Percentiles rank a stretch among this genome's conserved stretches.
Conservation (phyloP, 2,113 vertebrate genomes). For the Elephas maximus region DNA sequence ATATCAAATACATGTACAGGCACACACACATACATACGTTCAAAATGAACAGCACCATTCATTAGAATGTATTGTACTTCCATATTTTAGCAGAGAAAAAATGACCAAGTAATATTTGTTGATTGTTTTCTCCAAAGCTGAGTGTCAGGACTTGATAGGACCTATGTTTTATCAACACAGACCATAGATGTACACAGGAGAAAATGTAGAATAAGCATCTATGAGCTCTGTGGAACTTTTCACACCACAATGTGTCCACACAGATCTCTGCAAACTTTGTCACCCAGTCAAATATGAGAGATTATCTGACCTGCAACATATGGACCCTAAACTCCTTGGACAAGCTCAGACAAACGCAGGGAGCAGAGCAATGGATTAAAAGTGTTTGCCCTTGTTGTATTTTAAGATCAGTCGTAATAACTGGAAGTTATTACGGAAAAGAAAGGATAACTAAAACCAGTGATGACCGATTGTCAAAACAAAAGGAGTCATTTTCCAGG, state of each 20-base stretch:
- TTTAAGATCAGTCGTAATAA: background rate
- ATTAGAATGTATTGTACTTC: background rate
- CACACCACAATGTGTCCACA: rapidly evolving
- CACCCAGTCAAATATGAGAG: conserved; percentile 19
- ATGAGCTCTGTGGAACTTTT: rapidly evolving
- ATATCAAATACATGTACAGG: rapidly evolving
- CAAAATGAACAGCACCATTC: rapidly evolving
- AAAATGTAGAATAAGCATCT: rapidly evolving
- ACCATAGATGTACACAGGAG: rapidly evolving
- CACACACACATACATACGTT: background rate
- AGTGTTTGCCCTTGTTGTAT: rapidly evolving
- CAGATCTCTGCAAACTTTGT: conserved; percentile 55
- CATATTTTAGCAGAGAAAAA: rapidly evolving
- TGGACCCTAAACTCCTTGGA: rapidly evolving
- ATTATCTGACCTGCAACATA: background rate
- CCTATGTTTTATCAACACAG: rapidly evolving
- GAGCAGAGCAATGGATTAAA: rapidly evolving
- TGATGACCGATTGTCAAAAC: background rate
- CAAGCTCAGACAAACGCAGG: rapidly evolving
- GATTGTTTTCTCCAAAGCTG: rapidly evolving
- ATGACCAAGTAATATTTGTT: background rate
- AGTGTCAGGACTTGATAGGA: too few species aligned
- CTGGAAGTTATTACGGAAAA: rapidly evolving
- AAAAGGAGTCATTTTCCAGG: conserved; percentile 49
- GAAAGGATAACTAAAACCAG: background rate